phyloP scores from a whole-genome alignment of 2,888 invertebrate genomes.

The Arctia plantaginis region DNA sequence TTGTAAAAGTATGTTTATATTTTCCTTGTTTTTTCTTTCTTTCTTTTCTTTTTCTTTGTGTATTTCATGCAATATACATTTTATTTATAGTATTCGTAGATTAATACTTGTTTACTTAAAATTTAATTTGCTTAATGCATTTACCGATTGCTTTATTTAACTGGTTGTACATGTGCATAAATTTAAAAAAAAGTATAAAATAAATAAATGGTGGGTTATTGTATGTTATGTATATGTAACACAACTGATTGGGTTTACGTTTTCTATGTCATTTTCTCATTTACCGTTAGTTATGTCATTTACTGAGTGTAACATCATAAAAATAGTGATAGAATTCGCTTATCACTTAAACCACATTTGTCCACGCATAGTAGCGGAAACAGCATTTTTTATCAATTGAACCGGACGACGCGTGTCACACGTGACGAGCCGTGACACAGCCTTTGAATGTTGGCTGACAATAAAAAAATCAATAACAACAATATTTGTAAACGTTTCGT shows the following conservation, averaged over 20 bases:
- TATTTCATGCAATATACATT: not conserved
- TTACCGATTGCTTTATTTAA: not conserved
- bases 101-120: not conserved
- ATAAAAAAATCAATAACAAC: constrained; percentile 18
- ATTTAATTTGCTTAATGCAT: not conserved
- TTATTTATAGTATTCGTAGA: not conserved
- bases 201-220: too few species aligned
- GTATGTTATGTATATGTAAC: too few species aligned
- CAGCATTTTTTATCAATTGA: constrained; percentile 54
- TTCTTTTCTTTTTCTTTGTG: not conserved
- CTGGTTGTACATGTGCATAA: not conserved
- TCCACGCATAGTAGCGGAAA: not conserved
- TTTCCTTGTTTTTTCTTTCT: not conserved
- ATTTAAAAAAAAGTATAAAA: too few species aligned
- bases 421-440: constrained; percentile 32
- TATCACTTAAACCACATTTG: constrained; percentile 8
- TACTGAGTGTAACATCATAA: not conserved
- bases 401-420: constrained; percentile 50
- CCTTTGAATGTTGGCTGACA: constrained; percentile 14
- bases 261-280: too few species aligned
- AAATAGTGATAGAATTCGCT: constrained; percentile 1
- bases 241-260: too few species aligned
- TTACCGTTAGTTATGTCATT: too few species aligned
- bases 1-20: not conserved
- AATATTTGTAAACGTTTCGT: constrained; percentile 15